Conservation (phyloP, 1,140 invertebrate genomes). For the Drosophila pseudoananassae region DNA sequence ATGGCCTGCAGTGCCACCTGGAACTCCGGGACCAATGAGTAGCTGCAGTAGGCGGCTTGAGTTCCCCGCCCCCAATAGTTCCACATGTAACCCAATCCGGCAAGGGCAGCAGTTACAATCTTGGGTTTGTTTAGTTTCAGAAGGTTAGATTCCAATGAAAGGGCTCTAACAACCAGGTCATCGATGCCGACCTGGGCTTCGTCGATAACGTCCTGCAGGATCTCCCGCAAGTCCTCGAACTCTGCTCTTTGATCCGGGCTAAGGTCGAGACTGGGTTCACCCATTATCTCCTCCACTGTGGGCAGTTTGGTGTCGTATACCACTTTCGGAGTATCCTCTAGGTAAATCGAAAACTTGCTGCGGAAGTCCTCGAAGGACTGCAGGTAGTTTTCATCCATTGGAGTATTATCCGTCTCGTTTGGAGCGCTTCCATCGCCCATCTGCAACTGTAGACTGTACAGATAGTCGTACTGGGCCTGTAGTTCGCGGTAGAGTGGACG, state of each 20-base stretch:
- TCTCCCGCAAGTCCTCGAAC: conserved; percentile 55
- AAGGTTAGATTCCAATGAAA: conserved; percentile 52
- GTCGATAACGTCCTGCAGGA: conserved; percentile 69
- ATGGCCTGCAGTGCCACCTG: conserved; percentile 60
- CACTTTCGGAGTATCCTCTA: conserved; percentile 41
- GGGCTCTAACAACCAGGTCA: conserved; percentile 53
- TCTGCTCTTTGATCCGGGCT: conserved; percentile 50
- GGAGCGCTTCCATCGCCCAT: conserved; percentile 50
- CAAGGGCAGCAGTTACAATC: conserved; percentile 62
- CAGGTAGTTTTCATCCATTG: conserved; percentile 34
- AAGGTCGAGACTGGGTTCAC: conserved; percentile 26
- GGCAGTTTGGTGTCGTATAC: conserved; percentile 69
- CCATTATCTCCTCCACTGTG: conserved; percentile 59
- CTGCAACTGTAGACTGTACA: conserved; percentile 47
- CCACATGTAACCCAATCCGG: conserved; percentile 55
- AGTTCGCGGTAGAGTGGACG: conserved; percentile 64
- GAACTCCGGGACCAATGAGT: conserved; percentile 71
- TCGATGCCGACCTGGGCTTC: conserved; percentile 68
- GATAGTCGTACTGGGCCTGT: conserved; percentile 66
- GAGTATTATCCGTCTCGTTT: neutral
- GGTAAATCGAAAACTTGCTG: conserved; percentile 32
- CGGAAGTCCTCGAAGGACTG: conserved; percentile 51
- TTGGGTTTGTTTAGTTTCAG: conserved; percentile 72
- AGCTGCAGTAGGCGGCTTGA: conserved; percentile 75
- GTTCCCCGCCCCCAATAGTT: conserved; percentile 47